These are phyloP conservation scores for Tachysurus vachellii DNA, from an alignment of 2,113 vertebrate genomes.

Conservation along the genomic window DNA sequence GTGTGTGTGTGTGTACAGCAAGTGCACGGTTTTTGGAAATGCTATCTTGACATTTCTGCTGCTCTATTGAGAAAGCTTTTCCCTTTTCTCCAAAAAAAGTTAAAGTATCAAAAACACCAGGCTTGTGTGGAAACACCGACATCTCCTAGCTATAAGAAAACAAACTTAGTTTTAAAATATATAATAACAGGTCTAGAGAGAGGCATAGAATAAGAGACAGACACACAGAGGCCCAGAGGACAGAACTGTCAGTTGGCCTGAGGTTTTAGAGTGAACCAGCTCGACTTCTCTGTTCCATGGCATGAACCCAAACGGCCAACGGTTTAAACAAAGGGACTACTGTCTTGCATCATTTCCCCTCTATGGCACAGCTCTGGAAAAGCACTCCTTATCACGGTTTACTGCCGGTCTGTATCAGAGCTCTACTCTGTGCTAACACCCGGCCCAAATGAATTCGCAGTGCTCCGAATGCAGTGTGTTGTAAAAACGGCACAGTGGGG, in stretches of 20 bases:
- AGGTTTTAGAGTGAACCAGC: constrained; percentile 62
- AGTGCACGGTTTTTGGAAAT: constrained; percentile 39
- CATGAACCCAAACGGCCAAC: constrained; percentile 69
- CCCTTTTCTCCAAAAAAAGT: constrained; percentile 10
- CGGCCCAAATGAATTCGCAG: constrained; percentile 43
- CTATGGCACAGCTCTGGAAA: constrained; percentile 44
- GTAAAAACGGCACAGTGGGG: constrained; percentile 38
- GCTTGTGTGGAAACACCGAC: not conserved
- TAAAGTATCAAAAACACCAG: not conserved
- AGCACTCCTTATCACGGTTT: constrained; percentile 72
- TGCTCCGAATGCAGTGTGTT: constrained; percentile 40
- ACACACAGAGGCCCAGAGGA: not conserved
- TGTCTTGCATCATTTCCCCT: constrained; percentile 76
- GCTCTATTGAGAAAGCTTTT: constrained; percentile 13
- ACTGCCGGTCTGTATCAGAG: constrained; percentile 54
- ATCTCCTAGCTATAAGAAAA: not conserved
- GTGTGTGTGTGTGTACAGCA: constrained; percentile 20
- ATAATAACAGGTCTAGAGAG: not conserved
- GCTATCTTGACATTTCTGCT: constrained; percentile 34
- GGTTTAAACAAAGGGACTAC: constrained; percentile 76
- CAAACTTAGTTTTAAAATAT: not conserved
- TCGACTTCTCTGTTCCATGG: constrained; percentile 70
- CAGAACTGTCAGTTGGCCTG: constrained; percentile 60
- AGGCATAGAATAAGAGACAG: constrained; percentile 4
- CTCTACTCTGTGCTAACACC: constrained; percentile 45